These are phyloP conservation scores for Schizopygopsis pylzovi DNA, from an alignment of 2,797 vertebrate genomes.

Conservation along the genomic window DNA sequence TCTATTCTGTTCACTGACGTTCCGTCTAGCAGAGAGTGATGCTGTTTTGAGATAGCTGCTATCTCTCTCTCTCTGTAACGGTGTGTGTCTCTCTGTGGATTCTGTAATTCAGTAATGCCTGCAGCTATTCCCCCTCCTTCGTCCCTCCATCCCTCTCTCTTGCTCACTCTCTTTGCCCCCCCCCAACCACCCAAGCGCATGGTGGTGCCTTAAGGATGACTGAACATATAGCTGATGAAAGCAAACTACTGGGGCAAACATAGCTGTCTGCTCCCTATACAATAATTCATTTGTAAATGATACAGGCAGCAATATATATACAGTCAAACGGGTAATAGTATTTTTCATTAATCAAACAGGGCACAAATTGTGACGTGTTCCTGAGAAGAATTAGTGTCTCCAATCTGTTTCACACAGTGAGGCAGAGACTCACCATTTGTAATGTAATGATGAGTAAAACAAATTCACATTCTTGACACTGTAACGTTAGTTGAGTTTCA, in stretches of 20 bases:
- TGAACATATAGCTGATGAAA: constrained; percentile 41
- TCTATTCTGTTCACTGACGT: constrained; percentile 14
- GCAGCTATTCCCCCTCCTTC: constrained; percentile 50
- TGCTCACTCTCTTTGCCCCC: constrained; percentile 6
- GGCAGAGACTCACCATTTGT: constrained; percentile 38
- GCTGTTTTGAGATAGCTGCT: constrained; percentile 48
- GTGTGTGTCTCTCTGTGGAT: constrained; percentile 19
- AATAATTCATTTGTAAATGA: neutral
- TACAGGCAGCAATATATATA: neutral
- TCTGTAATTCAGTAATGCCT: constrained; percentile 61
- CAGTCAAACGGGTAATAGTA: neutral
- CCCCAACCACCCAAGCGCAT: neutral
- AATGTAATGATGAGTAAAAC: neutral
- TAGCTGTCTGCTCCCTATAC: neutral
- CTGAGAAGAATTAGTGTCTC: constrained; percentile 34
- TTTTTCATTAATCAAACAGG: constrained; percentile 42
- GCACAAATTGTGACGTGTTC: constrained; percentile 28
- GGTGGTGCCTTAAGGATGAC: constrained; percentile 59
- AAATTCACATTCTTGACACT: neutral
- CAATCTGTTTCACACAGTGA: constrained; percentile 40
- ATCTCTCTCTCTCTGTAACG: constrained; percentile 39
- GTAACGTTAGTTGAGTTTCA: neutral
- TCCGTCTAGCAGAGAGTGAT: constrained; percentile 42
- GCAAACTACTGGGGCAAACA: neutral
- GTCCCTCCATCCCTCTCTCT: neutral